Evolutionary conservation across 2,888 invertebrate species (phyloP), one percentile per base, ranked within the genome.

Genomic region (Spisula subtruncata): DNA sequence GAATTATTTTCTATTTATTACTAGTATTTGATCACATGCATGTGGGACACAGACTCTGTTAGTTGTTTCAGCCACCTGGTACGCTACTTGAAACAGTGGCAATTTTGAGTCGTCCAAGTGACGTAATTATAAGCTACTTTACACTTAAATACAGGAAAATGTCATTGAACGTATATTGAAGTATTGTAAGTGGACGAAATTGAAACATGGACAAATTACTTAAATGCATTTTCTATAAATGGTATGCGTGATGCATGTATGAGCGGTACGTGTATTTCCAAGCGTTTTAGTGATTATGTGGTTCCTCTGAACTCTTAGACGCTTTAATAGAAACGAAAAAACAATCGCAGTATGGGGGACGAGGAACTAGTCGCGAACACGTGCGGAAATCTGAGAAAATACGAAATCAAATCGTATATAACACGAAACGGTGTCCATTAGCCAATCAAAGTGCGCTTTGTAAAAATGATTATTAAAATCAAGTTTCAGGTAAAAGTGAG

Each of bases 121-220:
- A 75, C 75, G 35, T 75, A 35, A 16, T 75, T 35, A 35, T 75
- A 32, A 75, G 25, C 18, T 14, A 75, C 32, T 32, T 32, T 12
- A 25, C 75, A 75, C 75, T 75, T 32, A 35, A 75, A 75, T 75
- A 75, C 75, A 75, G 75, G 75, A 75, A 75, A 75, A 75, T 75
- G 75, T 75, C 75, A 75, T 35, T 35, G 29, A 75, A 75, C 0
- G 32, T 75, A 75, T 75, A 75, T 35, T 75, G 12, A 14, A 75
- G 75, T 75, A 75, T 35, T 35, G 75, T 71, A 75, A 75, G 75
- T 75, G 35, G 75, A 29, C 75, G 25, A 8, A 75, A 25, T 14
- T 75, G 1, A 18, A 75, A 35, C 32, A 25, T 32, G 18, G 32
- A 75, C 35, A 75, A 75, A 75, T 75, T 75, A 32, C 32, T 75